A percentile compares a stretch with the other conserved stretches of the same genome.
Conservation (phyloP, 2,888 invertebrate genomes). For the Spilosoma lubricipeda region DNA sequence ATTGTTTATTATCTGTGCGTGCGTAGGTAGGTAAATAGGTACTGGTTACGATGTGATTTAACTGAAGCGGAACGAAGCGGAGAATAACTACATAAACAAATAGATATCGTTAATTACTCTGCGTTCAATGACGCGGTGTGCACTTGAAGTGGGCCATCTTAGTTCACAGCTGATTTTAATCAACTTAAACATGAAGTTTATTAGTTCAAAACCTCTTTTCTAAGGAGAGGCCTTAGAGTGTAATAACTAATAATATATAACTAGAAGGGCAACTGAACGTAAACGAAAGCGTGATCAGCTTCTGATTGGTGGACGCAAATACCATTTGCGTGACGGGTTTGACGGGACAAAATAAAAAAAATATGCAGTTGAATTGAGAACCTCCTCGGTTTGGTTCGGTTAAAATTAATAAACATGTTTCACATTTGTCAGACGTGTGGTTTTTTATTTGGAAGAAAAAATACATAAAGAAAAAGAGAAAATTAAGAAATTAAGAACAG, state of each 20-base stretch:
- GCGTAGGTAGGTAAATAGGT: not conserved
- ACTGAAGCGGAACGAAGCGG: slow-evolving; percentile 4
- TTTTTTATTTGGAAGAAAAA: not conserved
- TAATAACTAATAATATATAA: too few species aligned
- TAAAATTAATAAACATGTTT: too few species aligned
- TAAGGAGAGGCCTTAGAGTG: too few species aligned
- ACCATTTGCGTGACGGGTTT: too few species aligned
- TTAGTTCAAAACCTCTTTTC: too few species aligned
- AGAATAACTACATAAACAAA: not conserved
- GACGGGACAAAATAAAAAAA: too few species aligned
- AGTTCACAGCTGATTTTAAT: slow-evolving; percentile 1
- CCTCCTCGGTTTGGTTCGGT: too few species aligned
- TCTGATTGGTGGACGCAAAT: too few species aligned
- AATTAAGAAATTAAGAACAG: not conserved
- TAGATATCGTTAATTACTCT: slow-evolving; percentile 2
- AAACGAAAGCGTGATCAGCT: too few species aligned
- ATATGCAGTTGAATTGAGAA: too few species aligned
- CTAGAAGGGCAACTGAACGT: too few species aligned
- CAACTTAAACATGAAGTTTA: not conserved
- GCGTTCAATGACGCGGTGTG: slow-evolving; percentile 1
- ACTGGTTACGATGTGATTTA: not conserved
- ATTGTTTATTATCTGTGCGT: slow-evolving; percentile 9
- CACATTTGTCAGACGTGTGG: too few species aligned
- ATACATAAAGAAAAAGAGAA: not conserved
- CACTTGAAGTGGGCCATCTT: slow-evolving; percentile 6